Percentiles rank a stretch among this genome's conserved stretches.
Conservation (phyloP, 2,113 vertebrate genomes). For the Cyprinodon variegatus region DNA sequence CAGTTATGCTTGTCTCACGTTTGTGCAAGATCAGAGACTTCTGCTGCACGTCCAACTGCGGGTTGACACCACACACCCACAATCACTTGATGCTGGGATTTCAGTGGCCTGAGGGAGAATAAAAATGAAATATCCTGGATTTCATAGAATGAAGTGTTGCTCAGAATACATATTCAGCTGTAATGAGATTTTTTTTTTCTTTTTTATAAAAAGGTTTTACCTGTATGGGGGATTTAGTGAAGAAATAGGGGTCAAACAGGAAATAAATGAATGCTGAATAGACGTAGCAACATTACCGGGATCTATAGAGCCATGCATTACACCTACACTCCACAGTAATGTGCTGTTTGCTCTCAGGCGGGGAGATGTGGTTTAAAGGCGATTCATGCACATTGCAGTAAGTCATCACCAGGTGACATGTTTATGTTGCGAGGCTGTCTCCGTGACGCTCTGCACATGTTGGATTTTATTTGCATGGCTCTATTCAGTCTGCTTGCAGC, state of each 20-base stretch:
- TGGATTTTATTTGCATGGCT: constrained; percentile 8
- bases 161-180: constrained; percentile 5
- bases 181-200: constrained; percentile 34
- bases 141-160: constrained; percentile 18
- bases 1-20: constrained; percentile 41
- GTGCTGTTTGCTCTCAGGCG: background rate
- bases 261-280: constrained; percentile 13
- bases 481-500: background rate
- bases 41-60: constrained; percentile 12
- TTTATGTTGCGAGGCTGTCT: background rate
- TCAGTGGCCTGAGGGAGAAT: constrained; percentile 26
- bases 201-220: too few relatives aligned
- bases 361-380: background rate
- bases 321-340: background rate
- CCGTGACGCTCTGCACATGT: background rate
- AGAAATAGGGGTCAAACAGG: constrained; percentile 7
- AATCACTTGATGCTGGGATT: constrained; percentile 40
- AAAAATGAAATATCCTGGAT: constrained; percentile 34
- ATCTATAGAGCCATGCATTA: background rate
- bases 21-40: constrained; percentile 45
- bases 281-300: constrained; percentile 7
- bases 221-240: background rate
- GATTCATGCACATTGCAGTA: background rate
- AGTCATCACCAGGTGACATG: background rate
- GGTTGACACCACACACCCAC: constrained; percentile 27